Conservation (phyloP, 2,888 invertebrate species). For the Phengaris arion region DNA sequence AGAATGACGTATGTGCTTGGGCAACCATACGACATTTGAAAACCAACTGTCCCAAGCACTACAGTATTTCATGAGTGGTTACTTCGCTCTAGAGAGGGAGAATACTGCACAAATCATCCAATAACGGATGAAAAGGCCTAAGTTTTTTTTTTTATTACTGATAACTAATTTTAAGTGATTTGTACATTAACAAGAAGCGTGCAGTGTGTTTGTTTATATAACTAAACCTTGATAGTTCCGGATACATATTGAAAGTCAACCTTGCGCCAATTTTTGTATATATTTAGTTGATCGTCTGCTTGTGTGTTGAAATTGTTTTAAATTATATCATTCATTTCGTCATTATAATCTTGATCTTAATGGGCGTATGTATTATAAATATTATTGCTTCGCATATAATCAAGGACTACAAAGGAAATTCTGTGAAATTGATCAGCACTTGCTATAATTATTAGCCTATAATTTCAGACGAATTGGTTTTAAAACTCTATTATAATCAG, state of each 20-base stretch:
- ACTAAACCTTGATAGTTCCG: slow-evolving; percentile 27
- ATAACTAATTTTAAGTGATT: not conserved
- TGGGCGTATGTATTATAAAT: not conserved
- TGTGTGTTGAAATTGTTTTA: slow-evolving; percentile 1
- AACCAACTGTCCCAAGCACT: too few species aligned
- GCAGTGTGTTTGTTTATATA: slow-evolving; percentile 14
- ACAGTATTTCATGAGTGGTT: too few species aligned
- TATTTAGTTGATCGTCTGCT: slow-evolving; percentile 22
- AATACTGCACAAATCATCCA: too few species aligned
- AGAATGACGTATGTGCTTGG: too few species aligned
- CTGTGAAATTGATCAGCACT: not conserved
- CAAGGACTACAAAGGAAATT: not conserved
- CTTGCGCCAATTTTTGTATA: slow-evolving; percentile 27
- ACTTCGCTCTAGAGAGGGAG: too few species aligned
- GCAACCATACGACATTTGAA: too few species aligned
- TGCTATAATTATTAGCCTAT: not conserved
- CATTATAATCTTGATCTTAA: not conserved
- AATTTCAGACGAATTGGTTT: not conserved
- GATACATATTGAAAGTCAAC: slow-evolving; percentile 31
- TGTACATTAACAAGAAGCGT: not conserved
- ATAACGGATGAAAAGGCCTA: too few species aligned
- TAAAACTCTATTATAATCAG: not conserved
- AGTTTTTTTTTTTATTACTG: not conserved
- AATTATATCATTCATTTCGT: slow-evolving; percentile 5
- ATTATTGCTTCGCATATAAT: not conserved